Conservation (phyloP, 2,888 invertebrate species). For the Caenorhabditis wallacei region DNA sequence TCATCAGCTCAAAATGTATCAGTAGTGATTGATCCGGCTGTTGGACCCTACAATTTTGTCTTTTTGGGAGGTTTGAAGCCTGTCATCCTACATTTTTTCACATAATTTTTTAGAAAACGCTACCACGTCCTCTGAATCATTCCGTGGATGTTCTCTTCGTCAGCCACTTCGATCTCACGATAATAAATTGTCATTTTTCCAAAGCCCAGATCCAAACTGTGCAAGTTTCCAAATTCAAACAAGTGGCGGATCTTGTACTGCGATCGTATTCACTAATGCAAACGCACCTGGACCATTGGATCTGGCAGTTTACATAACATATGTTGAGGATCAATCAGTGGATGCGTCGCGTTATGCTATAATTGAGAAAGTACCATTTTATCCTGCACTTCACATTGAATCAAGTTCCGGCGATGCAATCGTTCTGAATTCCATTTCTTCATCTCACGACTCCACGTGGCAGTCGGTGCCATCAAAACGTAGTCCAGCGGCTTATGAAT, state of each 20-base stretch:
- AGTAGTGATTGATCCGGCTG: slow-evolving; percentile 30
- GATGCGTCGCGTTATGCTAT: slow-evolving; percentile 56
- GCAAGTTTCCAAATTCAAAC: slow-evolving; percentile 6
- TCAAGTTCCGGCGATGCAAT: neutral
- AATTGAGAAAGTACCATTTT: slow-evolving; percentile 35
- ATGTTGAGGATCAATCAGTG: slow-evolving; percentile 33
- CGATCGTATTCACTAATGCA: slow-evolving; percentile 40
- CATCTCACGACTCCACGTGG: neutral
- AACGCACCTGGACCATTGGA: neutral
- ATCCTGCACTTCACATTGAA: slow-evolving; percentile 44
- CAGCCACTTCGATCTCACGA: slow-evolving; percentile 26
- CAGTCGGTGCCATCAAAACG: neutral
- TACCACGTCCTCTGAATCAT: neutral
- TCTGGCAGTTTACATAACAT: slow-evolving; percentile 31
- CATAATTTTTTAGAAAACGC: slow-evolving; percentile 10
- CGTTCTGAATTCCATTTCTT: slow-evolving; percentile 13
- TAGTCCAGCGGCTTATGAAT: slow-evolving; percentile 26
- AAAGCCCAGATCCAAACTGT: slow-evolving; percentile 37
- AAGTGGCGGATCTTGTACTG: slow-evolving; percentile 15
- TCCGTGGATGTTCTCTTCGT: slow-evolving; percentile 17
- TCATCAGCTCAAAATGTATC: neutral
- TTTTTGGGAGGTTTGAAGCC: slow-evolving; percentile 31
- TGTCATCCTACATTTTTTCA: neutral
- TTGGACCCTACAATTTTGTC: slow-evolving; percentile 40
- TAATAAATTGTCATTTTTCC: slow-evolving; percentile 29